Evolutionary conservation across 2,888 invertebrate species (phyloP).

Genomic region (Lasioglossum villosulum): DNA sequence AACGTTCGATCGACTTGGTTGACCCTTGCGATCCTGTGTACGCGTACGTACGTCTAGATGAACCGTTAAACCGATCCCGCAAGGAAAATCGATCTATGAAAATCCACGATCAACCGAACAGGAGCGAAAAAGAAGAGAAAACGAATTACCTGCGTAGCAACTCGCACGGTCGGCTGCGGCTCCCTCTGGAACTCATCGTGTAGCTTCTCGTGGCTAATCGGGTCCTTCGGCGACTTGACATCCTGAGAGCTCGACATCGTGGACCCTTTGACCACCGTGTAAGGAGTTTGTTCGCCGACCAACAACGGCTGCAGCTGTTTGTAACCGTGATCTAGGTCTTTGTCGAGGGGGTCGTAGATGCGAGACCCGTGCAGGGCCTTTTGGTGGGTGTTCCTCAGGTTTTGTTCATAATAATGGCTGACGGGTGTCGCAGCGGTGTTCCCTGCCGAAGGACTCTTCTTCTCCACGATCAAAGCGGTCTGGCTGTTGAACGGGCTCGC

Average conservation of each 20-base stretch:
- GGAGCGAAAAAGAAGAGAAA: not conserved
- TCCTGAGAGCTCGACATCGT: slow-evolving; percentile 73
- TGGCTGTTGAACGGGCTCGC: slow-evolving; percentile 83
- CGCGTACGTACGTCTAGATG: too few species aligned
- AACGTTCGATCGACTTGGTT: too few species aligned
- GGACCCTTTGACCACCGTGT: slow-evolving; percentile 25
- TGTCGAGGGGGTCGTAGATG: slow-evolving; percentile 77
- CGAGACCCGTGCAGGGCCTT: slow-evolving; percentile 70
- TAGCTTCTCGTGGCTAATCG: not conserved
- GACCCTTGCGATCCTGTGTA: too few species aligned
- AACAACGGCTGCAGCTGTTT: slow-evolving; percentile 78
- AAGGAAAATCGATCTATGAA: too few species aligned
- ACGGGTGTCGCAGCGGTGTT: slow-evolving; percentile 13
- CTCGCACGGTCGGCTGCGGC: slow-evolving; percentile 34
- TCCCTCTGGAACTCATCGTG: slow-evolving; percentile 65
- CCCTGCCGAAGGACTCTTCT: slow-evolving; percentile 39
- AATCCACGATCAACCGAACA: not conserved
- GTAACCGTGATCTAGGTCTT: slow-evolving; percentile 72
- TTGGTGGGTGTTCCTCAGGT: slow-evolving; percentile 77
- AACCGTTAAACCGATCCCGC: too few species aligned
- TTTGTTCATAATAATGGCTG: slow-evolving; percentile 81
- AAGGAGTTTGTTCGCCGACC: slow-evolving; percentile 38
- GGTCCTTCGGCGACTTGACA: slow-evolving; percentile 55
- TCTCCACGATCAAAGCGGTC: slow-evolving; percentile 75
- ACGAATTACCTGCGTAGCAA: slow-evolving; percentile 59